Conservation (phyloP, 2,888 invertebrate genomes). For the Amblyteles armatorius region DNA sequence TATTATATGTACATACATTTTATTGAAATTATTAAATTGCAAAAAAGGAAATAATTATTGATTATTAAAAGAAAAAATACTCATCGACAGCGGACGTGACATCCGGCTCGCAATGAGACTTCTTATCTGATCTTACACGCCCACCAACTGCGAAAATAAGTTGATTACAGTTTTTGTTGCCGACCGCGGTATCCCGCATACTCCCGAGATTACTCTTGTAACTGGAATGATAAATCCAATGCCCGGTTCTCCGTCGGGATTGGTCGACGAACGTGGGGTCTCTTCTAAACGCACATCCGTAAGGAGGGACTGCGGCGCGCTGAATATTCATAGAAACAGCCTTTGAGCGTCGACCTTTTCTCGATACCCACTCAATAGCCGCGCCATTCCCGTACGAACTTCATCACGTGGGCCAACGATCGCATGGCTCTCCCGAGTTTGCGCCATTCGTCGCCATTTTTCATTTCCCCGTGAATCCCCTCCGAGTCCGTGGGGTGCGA, state of each 20-base stretch:
- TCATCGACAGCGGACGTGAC: too few relatives aligned
- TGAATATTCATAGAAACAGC: constrained; percentile 61
- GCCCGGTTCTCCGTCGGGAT: not conserved
- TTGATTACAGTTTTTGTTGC: too few relatives aligned
- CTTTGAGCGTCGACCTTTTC: constrained; percentile 64
- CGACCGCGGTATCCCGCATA: too few relatives aligned
- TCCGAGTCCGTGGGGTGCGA: not conserved
- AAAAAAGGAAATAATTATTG: too few relatives aligned
- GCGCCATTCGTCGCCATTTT: not conserved
- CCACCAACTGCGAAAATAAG: too few relatives aligned
- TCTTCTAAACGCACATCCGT: not conserved
- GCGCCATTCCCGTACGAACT: constrained; percentile 23
- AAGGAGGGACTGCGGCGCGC: constrained; percentile 27
- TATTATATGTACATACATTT: too few relatives aligned
- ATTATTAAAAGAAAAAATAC: too few relatives aligned
- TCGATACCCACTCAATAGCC: constrained; percentile 63
- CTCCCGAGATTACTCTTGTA: too few relatives aligned
- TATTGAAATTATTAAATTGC: too few relatives aligned
- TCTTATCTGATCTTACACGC: too few relatives aligned
- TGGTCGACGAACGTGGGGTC: not conserved
- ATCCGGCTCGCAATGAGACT: too few relatives aligned
- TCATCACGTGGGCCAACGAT: constrained; percentile 1
- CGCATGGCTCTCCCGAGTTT: constrained; percentile 11
- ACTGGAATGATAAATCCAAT: too few relatives aligned
- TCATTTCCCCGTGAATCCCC: not conserved